phyloP scores from a whole-genome alignment of 2,113 vertebrate genomes.

The Natator depressus region DNA sequence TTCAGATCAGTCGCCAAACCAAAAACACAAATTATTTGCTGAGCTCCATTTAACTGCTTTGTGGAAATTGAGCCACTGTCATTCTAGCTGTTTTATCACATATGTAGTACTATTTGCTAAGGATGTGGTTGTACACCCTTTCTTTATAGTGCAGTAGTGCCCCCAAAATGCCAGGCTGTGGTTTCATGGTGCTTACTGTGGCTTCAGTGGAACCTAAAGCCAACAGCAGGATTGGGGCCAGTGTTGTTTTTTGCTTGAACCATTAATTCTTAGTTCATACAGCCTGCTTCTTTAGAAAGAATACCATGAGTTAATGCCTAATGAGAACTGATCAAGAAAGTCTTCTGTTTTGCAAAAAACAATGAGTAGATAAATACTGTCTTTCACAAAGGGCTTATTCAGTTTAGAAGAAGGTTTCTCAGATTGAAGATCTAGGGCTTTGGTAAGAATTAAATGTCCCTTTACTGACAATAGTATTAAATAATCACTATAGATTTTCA shows the following conservation, averaged over 20 bases:
- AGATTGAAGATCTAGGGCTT: not conserved
- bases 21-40: not conserved
- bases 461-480: not conserved
- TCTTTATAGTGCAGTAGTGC: not conserved
- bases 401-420: not conserved
- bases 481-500: fast-evolving
- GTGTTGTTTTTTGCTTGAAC: fast-evolving
- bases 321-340: not conserved
- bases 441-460: not conserved
- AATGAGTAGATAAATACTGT: not conserved
- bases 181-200: not conserved
- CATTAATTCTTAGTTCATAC: not conserved
- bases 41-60: not conserved
- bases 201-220: not conserved
- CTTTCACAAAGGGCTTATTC: not conserved
- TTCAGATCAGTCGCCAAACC: not conserved
- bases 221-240: not conserved
- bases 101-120: not conserved
- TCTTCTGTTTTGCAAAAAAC: not conserved
- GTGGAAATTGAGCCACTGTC: not conserved
- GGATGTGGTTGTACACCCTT: not conserved
- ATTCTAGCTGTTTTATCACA: too few relatives aligned
- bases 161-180: not conserved
- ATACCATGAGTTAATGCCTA: not conserved
- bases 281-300: not conserved